phyloP scores from a whole-genome alignment of 2,113 vertebrate genomes.

The Procapra przewalskii region DNA sequence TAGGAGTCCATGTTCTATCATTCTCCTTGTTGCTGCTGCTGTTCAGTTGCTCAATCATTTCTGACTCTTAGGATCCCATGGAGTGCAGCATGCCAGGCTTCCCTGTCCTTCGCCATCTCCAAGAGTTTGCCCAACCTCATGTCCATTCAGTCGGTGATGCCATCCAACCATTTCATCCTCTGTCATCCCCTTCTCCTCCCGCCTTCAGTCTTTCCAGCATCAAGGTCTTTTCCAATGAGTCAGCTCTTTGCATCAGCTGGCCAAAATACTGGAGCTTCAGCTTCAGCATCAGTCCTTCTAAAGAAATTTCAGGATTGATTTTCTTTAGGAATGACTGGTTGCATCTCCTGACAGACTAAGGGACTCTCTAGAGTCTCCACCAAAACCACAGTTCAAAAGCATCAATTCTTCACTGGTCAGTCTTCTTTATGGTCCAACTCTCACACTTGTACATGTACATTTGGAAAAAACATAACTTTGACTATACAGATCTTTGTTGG shows the following conservation, averaged over 20 bases:
- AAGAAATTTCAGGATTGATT: neutral
- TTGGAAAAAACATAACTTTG: neutral
- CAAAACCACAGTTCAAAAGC: neutral
- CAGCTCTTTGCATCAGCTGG: neutral
- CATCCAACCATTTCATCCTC: neutral
- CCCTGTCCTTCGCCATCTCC: neutral
- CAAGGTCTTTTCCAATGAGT: neutral
- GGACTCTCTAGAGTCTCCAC: neutral
- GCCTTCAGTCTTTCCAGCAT: neutral
- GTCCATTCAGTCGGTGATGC: neutral
- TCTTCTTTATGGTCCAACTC: neutral
- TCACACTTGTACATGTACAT: neutral
- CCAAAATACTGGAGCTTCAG: neutral
- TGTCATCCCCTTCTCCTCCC: fast-evolving
- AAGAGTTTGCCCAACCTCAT: neutral
- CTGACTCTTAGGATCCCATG: neutral
- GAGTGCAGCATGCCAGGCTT: neutral
- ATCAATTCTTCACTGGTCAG: neutral
- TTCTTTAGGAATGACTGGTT: neutral
- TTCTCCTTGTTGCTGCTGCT: neutral
- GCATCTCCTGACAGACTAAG: neutral
- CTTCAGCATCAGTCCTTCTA: neutral
- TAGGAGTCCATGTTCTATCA: neutral
- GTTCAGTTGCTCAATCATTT: neutral
- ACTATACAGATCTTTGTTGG: neutral